Evolutionary conservation across 2,888 invertebrate genomes (phyloP), one percentile per base, ranked within the genome.

Genomic region (Drosophila dives): DNA sequence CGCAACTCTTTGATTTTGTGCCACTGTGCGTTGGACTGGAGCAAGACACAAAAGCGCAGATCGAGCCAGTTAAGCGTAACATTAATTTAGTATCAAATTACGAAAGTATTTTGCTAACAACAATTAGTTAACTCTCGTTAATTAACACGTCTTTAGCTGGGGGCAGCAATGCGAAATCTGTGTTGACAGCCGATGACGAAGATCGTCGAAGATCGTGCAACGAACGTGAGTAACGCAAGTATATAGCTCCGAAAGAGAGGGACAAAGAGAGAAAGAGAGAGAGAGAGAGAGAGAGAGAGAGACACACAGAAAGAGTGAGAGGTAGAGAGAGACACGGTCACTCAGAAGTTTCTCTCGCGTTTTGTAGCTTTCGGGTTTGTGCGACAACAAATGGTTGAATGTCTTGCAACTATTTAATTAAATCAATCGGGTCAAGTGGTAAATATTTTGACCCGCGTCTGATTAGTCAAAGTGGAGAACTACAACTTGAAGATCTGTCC

Each of bases 391-490:
- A 89, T 68, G 76, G 85, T 72, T 83, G 86, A 86, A 91, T 91
- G 91, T 91, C 91, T 92, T 90, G 91, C 86, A 92, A 92, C 92
- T 91, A 90, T 91, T 91, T 92, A 92, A 93, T 93, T 93, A 92
- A 93, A 93, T 93, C 93, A 93, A 91, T 91, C 87, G 93, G 93
- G 93, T 93, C 93, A 93, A 93, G 92, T 93, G 93, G 92, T 93
- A 93, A 93, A 93, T 93, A 93, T 93, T 93, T 93, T 93, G 93
- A 93, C 93, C 93, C 91, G 92, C 92, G 91, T 91, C 92, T 92
- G 91, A 92, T 93, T 93, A 92, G 91, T 88, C 78, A 80, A 76
- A 84, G 74, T 81, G 78, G 64, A 89, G 72, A 65, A 70, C 74
- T 67, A 73, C 77, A 74, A 77, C 65, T 65, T 74, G 64, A 77